Percentiles rank a stretch among this genome's conserved stretches.
phyloP scores from a whole-genome alignment of 2,797 vertebrate genomes.

The Sebastes jordani region DNA sequence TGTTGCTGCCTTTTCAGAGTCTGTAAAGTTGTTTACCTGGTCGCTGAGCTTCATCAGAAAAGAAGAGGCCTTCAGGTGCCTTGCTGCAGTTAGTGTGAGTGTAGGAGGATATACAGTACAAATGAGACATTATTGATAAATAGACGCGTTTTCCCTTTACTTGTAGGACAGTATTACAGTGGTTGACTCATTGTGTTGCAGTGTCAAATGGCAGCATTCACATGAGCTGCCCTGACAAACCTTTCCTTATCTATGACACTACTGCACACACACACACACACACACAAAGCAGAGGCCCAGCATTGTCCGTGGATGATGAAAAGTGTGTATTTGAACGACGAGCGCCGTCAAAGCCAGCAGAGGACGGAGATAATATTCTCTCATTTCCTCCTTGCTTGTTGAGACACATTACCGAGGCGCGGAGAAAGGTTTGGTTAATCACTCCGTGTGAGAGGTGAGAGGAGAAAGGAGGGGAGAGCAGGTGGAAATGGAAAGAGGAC shows the following conservation, averaged over 20 bases:
- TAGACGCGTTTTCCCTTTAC: background rate
- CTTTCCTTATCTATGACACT: conserved; percentile 4
- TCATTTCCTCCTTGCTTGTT: conserved; percentile 39
- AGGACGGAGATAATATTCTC: conserved; percentile 35
- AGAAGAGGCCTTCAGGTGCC: background rate
- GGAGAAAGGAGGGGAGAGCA: conserved; percentile 1
- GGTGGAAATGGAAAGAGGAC: conserved; percentile 13
- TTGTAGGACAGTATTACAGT: background rate
- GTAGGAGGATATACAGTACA: background rate
- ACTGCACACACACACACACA: background rate
- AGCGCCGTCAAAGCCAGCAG: conserved; percentile 19
- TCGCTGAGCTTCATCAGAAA: background rate
- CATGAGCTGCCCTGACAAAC: conserved; percentile 7
- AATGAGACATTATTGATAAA: background rate
- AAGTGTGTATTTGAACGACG: conserved; percentile 24
- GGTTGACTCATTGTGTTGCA: background rate
- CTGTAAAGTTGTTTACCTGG: background rate
- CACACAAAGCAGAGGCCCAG: background rate
- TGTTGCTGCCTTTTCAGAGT: background rate
- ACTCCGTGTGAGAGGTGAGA: conserved; percentile 5
- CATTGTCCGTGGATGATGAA: background rate
- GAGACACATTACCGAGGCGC: conserved; percentile 8
- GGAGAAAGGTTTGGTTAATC: conserved; percentile 24
- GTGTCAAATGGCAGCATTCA: conserved; percentile 26
- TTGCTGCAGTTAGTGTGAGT: background rate